These are phyloP conservation scores for Blennius ocellaris DNA, from an alignment of 2,113 vertebrate genomes.

Conservation along the genomic window DNA sequence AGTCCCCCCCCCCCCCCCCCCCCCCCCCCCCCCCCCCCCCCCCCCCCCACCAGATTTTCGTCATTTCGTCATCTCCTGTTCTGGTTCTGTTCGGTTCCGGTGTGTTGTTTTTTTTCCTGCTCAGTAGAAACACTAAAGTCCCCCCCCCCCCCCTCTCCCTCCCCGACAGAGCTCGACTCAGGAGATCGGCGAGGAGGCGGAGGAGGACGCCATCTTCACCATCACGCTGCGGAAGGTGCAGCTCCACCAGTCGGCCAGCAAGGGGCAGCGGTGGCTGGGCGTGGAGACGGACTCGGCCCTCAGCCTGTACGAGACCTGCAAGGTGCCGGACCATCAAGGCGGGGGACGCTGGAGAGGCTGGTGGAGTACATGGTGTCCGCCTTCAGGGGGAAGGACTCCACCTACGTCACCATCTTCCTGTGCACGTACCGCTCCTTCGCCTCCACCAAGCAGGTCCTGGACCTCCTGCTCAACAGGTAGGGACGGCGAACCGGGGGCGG, in stretches of 20 bases:
- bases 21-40: no score
- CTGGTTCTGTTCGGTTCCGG: no score
- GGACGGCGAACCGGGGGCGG: no score
- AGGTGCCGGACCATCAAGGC: conserved; percentile 96
- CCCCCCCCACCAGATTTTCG: no score
- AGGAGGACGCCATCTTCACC: conserved; percentile 95
- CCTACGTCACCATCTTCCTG: conserved; percentile 98
- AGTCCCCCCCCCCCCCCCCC: no score
- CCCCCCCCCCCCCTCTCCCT: no score
- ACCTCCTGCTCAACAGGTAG: conserved; percentile 92
- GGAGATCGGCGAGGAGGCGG: conserved; percentile 97
- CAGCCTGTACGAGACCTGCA: conserved; percentile 96
- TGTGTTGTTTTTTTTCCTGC: no score
- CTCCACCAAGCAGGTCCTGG: conserved; percentile 94
- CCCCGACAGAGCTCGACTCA: conserved; percentile 92
- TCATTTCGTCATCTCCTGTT: no score
- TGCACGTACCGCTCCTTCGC: conserved; percentile 97
- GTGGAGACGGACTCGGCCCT: conserved; percentile 92
- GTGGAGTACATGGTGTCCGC: conserved; percentile 98
- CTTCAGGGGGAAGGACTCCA: conserved; percentile 96
- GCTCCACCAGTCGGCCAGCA: conserved; percentile 91
- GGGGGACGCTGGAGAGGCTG: conserved; percentile 95
- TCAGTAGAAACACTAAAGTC: no score
- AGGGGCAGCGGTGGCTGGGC: conserved; percentile 98
- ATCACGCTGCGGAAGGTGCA: conserved; percentile 96